Conservation (phyloP, 2,888 invertebrate species). For the Mantis religiosa region DNA sequence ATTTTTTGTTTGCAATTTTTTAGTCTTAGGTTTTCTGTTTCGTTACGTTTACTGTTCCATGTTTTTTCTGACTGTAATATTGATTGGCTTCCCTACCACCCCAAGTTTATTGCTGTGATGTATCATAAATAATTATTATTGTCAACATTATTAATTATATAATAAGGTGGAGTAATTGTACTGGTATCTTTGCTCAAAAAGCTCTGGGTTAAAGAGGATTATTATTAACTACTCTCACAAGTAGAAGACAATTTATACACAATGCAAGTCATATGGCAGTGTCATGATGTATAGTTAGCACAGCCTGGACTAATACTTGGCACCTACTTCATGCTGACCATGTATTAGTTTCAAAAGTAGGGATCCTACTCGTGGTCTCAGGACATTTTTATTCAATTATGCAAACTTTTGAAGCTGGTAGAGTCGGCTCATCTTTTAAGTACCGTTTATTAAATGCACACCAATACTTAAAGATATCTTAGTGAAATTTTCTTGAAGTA, state of each 20-base stretch:
- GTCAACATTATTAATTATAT: neutral
- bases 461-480: neutral
- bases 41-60: neutral
- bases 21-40: neutral
- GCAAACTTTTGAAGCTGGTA: constrained; percentile 1
- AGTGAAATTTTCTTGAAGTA: constrained; percentile 2
- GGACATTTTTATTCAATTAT: neutral
- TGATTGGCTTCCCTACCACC: constrained; percentile 20
- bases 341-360: neutral
- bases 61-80: neutral
- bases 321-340: neutral
- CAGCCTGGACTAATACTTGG: neutral
- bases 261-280: neutral
- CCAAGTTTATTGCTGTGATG: constrained; percentile 30
- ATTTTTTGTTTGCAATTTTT: neutral
- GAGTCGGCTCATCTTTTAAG: neutral
- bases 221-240: constrained; percentile 1
- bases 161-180: constrained; percentile 12
- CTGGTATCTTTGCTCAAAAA: constrained; percentile 18
- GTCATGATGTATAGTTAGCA: neutral
- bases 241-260: neutral
- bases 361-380: neutral
- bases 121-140: constrained; percentile 24
- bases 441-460: constrained; percentile 7
- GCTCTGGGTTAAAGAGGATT: constrained; percentile 1